phyloP scores from a whole-genome alignment of 2,113 vertebrate species.

The Pao palembangensis region DNA sequence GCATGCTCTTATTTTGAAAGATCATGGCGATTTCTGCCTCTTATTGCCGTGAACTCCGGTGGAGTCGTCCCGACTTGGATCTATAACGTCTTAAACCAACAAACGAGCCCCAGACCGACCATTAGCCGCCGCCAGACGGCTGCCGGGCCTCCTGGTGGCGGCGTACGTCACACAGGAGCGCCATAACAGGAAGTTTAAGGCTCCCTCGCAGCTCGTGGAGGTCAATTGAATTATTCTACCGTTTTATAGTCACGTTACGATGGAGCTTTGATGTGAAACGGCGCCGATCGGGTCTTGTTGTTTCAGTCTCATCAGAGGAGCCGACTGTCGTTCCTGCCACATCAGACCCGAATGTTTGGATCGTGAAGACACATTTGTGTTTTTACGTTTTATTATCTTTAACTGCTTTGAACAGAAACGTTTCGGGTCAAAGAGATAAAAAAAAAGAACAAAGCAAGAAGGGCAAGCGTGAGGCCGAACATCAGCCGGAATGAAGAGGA shows the following conservation, averaged over 20 bases:
- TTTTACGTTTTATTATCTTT: too few relatives aligned
- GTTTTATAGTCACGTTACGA: conserved; percentile 9
- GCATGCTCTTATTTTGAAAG: too few relatives aligned
- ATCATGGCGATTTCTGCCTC: too few relatives aligned
- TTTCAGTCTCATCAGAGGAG: conserved; percentile 28
- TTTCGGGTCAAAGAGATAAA: too few relatives aligned
- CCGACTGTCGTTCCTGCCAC: conserved; percentile 38
- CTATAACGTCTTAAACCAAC: conserved; percentile 6
- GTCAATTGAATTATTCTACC: conserved; percentile 41
- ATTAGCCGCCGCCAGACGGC: too few relatives aligned
- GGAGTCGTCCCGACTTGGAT: conserved; percentile 6
- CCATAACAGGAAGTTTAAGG: conserved; percentile 39
- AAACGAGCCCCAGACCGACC: conserved; percentile 5
- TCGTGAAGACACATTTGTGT: neutral
- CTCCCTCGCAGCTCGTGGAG: conserved; percentile 17
- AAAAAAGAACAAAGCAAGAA: too few relatives aligned
- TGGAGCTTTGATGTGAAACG: conserved; percentile 35
- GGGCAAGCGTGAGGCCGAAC: too few relatives aligned
- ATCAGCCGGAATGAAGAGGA: too few relatives aligned
- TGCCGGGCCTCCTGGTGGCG: conserved; percentile 6
- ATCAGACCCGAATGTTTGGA: neutral
- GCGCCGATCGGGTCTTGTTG: conserved; percentile 7
- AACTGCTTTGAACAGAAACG: too few relatives aligned
- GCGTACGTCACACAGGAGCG: conserved; percentile 20
- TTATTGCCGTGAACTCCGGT: too few relatives aligned